Evolutionary conservation across 2,888 invertebrate genomes (phyloP).

Genomic region (Teleiodes luculella): DNA sequence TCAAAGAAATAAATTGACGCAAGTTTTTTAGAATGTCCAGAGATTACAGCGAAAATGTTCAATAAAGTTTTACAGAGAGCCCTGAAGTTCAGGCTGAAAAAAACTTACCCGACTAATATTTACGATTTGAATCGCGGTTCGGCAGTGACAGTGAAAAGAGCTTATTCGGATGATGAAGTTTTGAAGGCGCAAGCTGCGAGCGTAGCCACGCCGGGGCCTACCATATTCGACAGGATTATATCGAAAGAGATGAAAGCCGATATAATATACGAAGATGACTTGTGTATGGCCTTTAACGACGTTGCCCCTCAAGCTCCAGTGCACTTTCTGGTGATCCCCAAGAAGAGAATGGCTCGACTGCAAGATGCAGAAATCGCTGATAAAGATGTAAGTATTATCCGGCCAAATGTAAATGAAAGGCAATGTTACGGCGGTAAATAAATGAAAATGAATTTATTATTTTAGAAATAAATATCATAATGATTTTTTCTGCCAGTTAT

Average conservation of each 20-base stretch:
- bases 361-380: slow-evolving; percentile 80
- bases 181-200: slow-evolving; percentile 59
- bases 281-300: slow-evolving; percentile 90
- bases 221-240: slow-evolving; percentile 87
- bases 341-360: slow-evolving; percentile 82
- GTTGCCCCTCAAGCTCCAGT: slow-evolving; percentile 88
- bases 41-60: slow-evolving; percentile 52
- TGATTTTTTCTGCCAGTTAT: too few species aligned
- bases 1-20: neutral
- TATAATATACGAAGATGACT: slow-evolving; percentile 89
- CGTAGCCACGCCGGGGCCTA: slow-evolving; percentile 61
- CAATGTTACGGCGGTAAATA: neutral
- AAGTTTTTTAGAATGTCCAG: neutral
- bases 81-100: slow-evolving; percentile 63
- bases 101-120: slow-evolving; percentile 69
- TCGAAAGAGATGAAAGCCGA: slow-evolving; percentile 88
- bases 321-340: slow-evolving; percentile 91
- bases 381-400: slow-evolving; percentile 63
- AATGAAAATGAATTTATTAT: neutral
- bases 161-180: slow-evolving; percentile 66
- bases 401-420: neutral
- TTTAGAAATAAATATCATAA: neutral
- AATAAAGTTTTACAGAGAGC: slow-evolving; percentile 71
- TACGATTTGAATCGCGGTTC: slow-evolving; percentile 66
- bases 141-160: slow-evolving; percentile 56